Evolutionary conservation across 2,113 vertebrate genomes (phyloP).

Genomic region (Corythornis madagascariensis): DNA sequence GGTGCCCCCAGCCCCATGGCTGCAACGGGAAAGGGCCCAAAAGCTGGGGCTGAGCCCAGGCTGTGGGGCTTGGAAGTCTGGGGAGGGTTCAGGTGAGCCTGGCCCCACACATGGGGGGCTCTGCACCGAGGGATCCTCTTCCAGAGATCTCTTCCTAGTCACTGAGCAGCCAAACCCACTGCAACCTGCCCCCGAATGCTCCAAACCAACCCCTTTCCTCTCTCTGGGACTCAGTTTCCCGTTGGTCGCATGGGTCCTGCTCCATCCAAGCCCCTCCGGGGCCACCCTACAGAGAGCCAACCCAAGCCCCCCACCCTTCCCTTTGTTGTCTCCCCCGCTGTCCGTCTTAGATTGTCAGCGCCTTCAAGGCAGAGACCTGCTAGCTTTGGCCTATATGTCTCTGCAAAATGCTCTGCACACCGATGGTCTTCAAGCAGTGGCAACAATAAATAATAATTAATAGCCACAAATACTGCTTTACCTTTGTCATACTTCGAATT

Average conservation of each 20-base stretch:
- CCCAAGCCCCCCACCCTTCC: rapidly evolving
- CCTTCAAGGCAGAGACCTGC: no score
- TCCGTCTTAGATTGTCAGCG: no score
- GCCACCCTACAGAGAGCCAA: no score
- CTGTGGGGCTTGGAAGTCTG: rapidly evolving
- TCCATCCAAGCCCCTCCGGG: not conserved
- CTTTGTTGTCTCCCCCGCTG: no score
- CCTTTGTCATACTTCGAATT: constrained; percentile 16
- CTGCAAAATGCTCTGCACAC: no score
- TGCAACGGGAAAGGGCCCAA: not conserved
- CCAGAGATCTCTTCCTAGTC: not conserved
- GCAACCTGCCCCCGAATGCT: not conserved
- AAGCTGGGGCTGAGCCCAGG: not conserved
- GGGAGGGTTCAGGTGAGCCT: not conserved
- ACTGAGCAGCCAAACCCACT: not conserved
- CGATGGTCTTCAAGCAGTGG: no score
- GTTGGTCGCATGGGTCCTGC: no score
- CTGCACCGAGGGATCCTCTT: not conserved
- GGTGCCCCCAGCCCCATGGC: not conserved
- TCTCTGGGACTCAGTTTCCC: rapidly evolving
- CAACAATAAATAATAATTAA: constrained; percentile 66
- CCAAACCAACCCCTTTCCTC: not conserved
- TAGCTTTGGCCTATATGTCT: no score
- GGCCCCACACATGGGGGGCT: not conserved
- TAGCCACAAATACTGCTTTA: constrained; percentile 15